A percentile compares a stretch with the other conserved stretches of the same genome.
These are phyloP conservation scores for Thymelicus acteon DNA, from an alignment of 2,888 invertebrate species.

Conservation along the genomic window DNA sequence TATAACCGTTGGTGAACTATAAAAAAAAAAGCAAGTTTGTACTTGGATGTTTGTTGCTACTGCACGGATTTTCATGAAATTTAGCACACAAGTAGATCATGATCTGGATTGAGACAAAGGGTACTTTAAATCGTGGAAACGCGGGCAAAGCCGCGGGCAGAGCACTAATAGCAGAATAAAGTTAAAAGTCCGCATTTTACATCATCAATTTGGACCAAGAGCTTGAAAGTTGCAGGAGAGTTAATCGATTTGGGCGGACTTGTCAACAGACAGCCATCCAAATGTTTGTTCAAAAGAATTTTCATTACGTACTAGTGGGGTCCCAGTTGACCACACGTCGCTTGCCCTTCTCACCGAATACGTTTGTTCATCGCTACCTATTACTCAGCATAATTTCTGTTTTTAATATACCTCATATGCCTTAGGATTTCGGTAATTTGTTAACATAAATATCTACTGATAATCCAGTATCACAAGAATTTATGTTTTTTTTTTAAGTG, in stretches of 20 bases:
- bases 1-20: too few species aligned
- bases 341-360: constrained; percentile 38
- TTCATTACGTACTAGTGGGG: constrained; percentile 49
- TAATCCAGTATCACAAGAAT: too few species aligned
- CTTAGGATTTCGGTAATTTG: too few species aligned
- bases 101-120: too few species aligned
- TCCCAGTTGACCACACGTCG: constrained; percentile 46
- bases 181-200: constrained; percentile 4
- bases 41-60: too few species aligned
- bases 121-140: too few species aligned
- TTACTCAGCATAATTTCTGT: constrained; percentile 25
- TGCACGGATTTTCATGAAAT: too few species aligned
- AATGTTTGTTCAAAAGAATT: constrained; percentile 52
- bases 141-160: neutral
- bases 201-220: constrained; percentile 26
- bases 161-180: neutral
- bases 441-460: too few species aligned
- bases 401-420: neutral
- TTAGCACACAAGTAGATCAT: too few species aligned
- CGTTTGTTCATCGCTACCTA: constrained; percentile 20
- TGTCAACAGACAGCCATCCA: constrained; percentile 45
- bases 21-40: too few species aligned
- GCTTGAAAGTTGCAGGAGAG: constrained; percentile 24
- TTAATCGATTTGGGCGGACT: constrained; percentile 42
- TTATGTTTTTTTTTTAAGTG: too few species aligned